Conservation (phyloP, 2,797 vertebrate species). For the Microcaecilia unicolor region DNA sequence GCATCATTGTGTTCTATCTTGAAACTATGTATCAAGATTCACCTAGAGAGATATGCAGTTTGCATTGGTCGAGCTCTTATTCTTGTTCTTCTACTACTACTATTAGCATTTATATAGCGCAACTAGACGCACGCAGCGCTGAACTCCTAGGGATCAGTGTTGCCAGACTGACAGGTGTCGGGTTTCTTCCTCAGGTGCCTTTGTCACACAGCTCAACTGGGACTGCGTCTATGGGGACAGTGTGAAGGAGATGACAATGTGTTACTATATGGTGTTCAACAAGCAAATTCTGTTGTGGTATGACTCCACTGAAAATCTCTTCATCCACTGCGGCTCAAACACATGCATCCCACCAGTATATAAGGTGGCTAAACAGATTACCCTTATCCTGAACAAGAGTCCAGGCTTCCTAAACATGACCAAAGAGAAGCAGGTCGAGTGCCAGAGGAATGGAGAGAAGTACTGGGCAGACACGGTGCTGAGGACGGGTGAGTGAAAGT, state of each 20-base stretch:
- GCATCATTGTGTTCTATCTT: no score
- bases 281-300: slow-evolving; percentile 30
- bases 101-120: no score
- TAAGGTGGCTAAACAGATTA: rapidly evolving
- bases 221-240: slow-evolving; percentile 21
- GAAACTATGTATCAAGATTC: no score
- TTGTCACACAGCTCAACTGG: slow-evolving; percentile 27
- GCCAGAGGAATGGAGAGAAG: slow-evolving; percentile 1
- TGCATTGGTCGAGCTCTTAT: no score
- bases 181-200: slow-evolving; percentile 16
- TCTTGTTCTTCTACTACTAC: no score
- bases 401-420: no score
- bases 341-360: no score
- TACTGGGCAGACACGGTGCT: slow-evolving; percentile 23
- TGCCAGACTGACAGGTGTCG: no score
- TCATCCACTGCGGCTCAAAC: slow-evolving; percentile 4
- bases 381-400: rapidly evolving
- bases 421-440: no score
- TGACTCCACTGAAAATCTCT: not conserved
- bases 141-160: no score
- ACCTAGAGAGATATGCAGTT: no score
- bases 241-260: slow-evolving; percentile 12
- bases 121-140: no score
- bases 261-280: slow-evolving; percentile 26
- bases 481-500: slow-evolving; percentile 30